Percentiles rank a stretch among this genome's conserved stretches.
Conservation (phyloP, 2,797 vertebrate genomes). For the Hyperoplus immaculatus region DNA sequence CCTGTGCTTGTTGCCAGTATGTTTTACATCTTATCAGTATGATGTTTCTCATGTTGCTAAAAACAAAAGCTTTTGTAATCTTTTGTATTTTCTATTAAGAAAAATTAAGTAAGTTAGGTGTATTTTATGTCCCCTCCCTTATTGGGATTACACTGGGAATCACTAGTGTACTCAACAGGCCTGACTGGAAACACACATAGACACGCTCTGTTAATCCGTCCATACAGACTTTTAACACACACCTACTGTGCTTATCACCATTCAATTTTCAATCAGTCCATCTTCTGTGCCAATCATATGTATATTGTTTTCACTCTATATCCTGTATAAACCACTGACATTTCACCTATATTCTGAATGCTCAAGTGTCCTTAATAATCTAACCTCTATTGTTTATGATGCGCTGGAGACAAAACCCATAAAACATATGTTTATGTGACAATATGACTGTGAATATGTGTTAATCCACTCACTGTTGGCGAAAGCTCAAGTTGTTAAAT, state of each 20-base stretch:
- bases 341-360: too few species aligned
- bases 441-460: not conserved
- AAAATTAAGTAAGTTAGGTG: not conserved
- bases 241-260: not conserved
- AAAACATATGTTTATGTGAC: not conserved
- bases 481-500: not conserved
- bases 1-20: conserved; percentile 17
- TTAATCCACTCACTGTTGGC: not conserved
- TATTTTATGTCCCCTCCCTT: not conserved
- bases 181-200: not conserved
- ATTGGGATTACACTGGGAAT: not conserved
- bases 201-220: not conserved
- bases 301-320: not conserved
- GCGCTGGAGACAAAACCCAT: not conserved
- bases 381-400: too few species aligned
- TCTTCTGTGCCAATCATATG: not conserved
- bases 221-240: not conserved
- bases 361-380: too few species aligned
- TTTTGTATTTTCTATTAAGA: not conserved
- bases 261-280: not conserved
- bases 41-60: not conserved
- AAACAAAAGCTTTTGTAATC: not conserved
- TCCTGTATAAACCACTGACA: not conserved
- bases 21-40: not conserved
- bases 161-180: not conserved